Conservation (phyloP, 2,888 invertebrate genomes). For the Caenorhabditis zanzibari region DNA sequence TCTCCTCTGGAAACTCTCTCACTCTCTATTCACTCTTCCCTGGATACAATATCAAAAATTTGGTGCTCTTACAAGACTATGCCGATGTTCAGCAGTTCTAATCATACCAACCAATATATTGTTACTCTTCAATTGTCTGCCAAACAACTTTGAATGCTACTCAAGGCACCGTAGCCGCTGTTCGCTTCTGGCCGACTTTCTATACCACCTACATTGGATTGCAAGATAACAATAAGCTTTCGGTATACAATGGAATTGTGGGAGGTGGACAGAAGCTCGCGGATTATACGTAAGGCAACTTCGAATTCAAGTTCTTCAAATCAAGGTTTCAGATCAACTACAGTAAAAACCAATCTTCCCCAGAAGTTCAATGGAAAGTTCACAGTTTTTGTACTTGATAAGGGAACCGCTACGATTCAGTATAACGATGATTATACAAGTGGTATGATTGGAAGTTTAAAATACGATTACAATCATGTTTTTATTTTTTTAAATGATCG, state of each 20-base stretch:
- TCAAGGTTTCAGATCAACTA: conserved; percentile 10
- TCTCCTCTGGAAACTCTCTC: conserved; percentile 19
- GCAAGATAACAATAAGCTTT: conserved; percentile 24
- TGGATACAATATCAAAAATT: conserved; percentile 5
- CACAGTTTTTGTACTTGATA: conserved; percentile 29
- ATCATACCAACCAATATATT: conserved; percentile 10
- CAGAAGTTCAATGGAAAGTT: conserved; percentile 17
- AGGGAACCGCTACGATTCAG: neutral
- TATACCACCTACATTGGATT: conserved; percentile 2
- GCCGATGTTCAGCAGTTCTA: conserved; percentile 30
- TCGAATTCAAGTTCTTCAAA: neutral
- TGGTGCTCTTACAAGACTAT: conserved; percentile 21
- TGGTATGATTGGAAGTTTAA: conserved; percentile 4
- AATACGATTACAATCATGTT: no score
- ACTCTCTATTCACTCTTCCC: conserved; percentile 9
- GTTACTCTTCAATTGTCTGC: conserved; percentile 9
- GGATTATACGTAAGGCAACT: conserved; percentile 21
- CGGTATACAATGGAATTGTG: conserved; percentile 27
- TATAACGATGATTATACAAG: neutral
- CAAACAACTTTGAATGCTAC: conserved; percentile 15
- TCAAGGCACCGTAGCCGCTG: conserved; percentile 20
- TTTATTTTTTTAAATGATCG: no score
- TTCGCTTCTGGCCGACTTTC: conserved; percentile 3
- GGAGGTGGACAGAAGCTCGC: conserved; percentile 21
- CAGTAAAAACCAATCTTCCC: conserved; percentile 14